Evolutionary conservation across 2,888 invertebrate genomes (phyloP), one percentile per base, ranked within the genome.

Genomic region (Erebia aethiops): DNA sequence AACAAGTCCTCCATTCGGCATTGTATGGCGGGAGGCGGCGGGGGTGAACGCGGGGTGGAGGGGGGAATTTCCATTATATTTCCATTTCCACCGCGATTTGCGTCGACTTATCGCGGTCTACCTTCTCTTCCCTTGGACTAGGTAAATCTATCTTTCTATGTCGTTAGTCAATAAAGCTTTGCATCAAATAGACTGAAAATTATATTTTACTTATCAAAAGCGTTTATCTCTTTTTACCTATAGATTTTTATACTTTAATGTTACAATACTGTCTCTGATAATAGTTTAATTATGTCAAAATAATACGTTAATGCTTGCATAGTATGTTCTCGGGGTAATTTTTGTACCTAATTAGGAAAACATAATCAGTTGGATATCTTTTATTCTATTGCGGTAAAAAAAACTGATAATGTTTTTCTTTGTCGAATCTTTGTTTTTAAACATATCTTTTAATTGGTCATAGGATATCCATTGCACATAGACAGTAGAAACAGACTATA

Each of bases 51-150:
- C 79, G 83, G 79, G 81, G 83, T 82, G 76, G 79, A 80, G 82
- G 26, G 26, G 82, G 85, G 85, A 84, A 84, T 86, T 90, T 89
- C 91, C 92, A 93, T 93, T 93, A 93, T 92, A 93, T 92, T 93
- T 91, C 92, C 92, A 93, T 93, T 93, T 92, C 92, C 93, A 93
- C 92, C 92, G 92, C 93, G 85, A 89, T 92, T 92, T 88, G 80
- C 83, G 79, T 80, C 88, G 87, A 92, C 90, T 92, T 92, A 93
- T 93, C 92, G 89, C 87, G 84, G 88, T 89, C 89, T 91, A 91
- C 91, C 91, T 88, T 90, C 84, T 87, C 72, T 72, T 67, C 64
- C 43, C 58, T 49, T 58, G 58, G 89, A 89, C 90, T 89, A 90
- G 87, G 87, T 85, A 83, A 89, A 90, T 91, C 91, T 92, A 93